Conservation (phyloP, 2,113 vertebrate species). For the Lampris incognitus region DNA sequence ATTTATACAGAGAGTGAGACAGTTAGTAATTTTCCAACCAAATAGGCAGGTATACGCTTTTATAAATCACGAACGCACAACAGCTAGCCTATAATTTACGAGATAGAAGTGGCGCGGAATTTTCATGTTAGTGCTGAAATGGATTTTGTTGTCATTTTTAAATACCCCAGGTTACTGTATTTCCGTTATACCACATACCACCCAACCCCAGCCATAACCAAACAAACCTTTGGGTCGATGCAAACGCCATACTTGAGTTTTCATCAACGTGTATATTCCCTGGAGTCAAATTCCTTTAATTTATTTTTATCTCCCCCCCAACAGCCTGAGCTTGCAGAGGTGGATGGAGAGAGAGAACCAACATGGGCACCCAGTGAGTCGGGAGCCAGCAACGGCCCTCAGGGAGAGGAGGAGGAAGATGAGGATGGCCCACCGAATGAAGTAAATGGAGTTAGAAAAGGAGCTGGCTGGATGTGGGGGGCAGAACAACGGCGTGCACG, state of each 20-base stretch:
- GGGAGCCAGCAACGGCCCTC: slow-evolving; percentile 87
- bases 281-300: neutral
- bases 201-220: neutral
- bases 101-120: too few relatives aligned
- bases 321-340: slow-evolving; percentile 69
- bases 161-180: too few relatives aligned
- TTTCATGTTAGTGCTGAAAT: too few relatives aligned
- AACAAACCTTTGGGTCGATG: neutral
- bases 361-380: slow-evolving; percentile 83
- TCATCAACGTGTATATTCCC: neutral
- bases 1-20: too few relatives aligned
- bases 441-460: slow-evolving; percentile 88
- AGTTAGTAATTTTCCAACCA: too few relatives aligned
- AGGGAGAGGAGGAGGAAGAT: slow-evolving; percentile 81
- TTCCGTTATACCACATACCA: too few relatives aligned
- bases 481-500: slow-evolving; percentile 78
- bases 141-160: too few relatives aligned
- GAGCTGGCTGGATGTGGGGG: slow-evolving; percentile 83
- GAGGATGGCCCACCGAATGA: slow-evolving; percentile 80
- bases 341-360: slow-evolving; percentile 71
- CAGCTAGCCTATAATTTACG: too few relatives aligned
- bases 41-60: too few relatives aligned
- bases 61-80: too few relatives aligned
- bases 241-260: slow-evolving; percentile 9
- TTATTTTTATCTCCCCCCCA: neutral